Evolutionary conservation across 2,113 vertebrate genomes (phyloP).

Genomic region (Rostratula benghalensis): DNA sequence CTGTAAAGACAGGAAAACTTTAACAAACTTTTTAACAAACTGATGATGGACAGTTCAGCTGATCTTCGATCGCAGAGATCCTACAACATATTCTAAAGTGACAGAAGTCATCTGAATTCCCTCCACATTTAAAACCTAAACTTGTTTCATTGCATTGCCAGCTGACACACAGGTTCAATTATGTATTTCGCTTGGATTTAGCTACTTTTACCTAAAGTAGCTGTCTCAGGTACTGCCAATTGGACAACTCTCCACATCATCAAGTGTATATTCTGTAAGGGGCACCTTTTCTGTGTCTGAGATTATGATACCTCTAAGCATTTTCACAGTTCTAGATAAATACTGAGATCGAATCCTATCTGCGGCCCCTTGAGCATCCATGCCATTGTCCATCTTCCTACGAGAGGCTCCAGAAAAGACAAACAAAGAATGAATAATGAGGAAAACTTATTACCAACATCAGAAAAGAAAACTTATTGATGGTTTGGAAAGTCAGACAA

Average conservation of each 20-base stretch:
- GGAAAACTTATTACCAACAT: neutral
- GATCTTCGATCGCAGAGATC: neutral
- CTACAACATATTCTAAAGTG: neutral
- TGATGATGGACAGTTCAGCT: neutral
- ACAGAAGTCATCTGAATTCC: neutral
- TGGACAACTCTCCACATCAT: neutral
- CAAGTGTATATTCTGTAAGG: neutral
- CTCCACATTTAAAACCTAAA: neutral
- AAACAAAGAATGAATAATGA: neutral
- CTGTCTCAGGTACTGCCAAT: neutral
- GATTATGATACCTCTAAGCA: neutral
- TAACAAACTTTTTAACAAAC: neutral
- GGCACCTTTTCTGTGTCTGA: neutral
- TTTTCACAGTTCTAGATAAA: neutral
- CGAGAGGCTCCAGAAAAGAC: neutral
- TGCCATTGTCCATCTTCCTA: neutral
- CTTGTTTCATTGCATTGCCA: neutral
- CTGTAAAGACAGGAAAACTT: neutral
- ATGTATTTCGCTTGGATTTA: neutral
- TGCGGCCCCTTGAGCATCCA: rapidly evolving
- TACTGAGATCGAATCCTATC: neutral
- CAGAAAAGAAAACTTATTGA: neutral
- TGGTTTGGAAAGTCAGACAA: neutral
- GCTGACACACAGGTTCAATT: neutral
- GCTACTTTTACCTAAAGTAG: neutral